Base-by-base conservation (phyloP, 2,113 vertebrate genomes). In the Cynoglossus semilaevis region DNA sequence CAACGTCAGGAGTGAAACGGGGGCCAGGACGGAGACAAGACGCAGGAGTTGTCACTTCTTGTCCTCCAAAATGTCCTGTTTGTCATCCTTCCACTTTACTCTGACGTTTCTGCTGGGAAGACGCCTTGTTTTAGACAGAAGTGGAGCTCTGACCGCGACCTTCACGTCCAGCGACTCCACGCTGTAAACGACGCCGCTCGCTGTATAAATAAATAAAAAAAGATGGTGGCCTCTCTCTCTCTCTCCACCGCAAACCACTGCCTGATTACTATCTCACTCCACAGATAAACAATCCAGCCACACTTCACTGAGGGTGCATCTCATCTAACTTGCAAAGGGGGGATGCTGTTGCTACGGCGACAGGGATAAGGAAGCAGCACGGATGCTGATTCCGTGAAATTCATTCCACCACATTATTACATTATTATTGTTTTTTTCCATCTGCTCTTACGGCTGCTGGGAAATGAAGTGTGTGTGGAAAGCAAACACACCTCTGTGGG, bases 341-440 rank as follows among this genome's bases (percentile, higher is more conserved):
- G 65, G 66, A 42, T 61, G 51, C 62, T 64, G 86, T 89, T 90
- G 87, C 88, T 85, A 88, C 53, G 84, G 88, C 83, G 85, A 90
- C 84, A 15, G 46, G 57, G 58, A 67, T 50, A 73, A 65, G 67
- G 61, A 75, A 76, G 63, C 58, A 9, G 63, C 47, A 43, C 37
- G 59, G 67, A 63, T 77, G 68, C 67, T 79, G 70, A 77, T 81
- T 77, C 60, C 84, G 55, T 85, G 52, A 17, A 56, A 78, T 87
- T 81, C 73, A 77, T 83, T 84, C 63, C 50, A 62, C 51, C 70
- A 48, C 42, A 29, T 34, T 65, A 77, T 76, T 71, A 63, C 67
- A 54, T 70, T 67, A 80, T 67, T 69, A 57, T 57, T 78, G 71
- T 77, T 66, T 54, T 45, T 76, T 73, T 80, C 67, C 81, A 66